Percentiles rank a stretch among this genome's conserved stretches.
Conservation (phyloP, 2,888 invertebrate species). For the Homarus gammarus region DNA sequence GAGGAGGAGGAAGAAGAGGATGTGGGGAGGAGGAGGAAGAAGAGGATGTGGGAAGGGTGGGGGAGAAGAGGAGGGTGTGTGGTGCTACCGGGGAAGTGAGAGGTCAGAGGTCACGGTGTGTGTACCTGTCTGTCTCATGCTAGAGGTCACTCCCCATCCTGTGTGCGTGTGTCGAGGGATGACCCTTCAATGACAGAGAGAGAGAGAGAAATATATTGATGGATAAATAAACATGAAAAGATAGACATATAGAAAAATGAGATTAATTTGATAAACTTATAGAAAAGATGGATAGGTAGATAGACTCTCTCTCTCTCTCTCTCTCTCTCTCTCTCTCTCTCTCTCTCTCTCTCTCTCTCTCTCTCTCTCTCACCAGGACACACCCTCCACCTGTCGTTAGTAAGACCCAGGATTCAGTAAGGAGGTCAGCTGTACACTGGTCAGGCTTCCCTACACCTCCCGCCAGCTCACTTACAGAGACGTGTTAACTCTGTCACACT, state of each 20-base stretch:
- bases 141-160: not conserved
- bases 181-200: not conserved
- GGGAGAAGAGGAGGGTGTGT: not conserved
- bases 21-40: not conserved
- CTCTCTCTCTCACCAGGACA: no score
- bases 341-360: no score
- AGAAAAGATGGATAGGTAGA: no score
- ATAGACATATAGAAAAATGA: not conserved
- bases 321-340: no score
- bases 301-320: no score
- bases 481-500: no score
- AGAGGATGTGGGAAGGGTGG: not conserved
- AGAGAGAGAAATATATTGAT: constrained; percentile 1
- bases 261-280: no score
- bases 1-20: not conserved
- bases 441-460: no score
- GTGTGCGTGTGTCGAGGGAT: not conserved
- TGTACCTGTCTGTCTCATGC: not conserved
- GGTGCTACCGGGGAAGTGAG: not conserved
- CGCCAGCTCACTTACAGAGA: no score
- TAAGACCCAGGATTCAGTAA: no score
- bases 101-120: not conserved
- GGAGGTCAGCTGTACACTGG: no score
- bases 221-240: not conserved
- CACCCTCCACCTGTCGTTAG: no score